These are phyloP conservation scores for Sparidentex hasta DNA, from an alignment of 2,797 vertebrate genomes.

Conservation along the genomic window DNA sequence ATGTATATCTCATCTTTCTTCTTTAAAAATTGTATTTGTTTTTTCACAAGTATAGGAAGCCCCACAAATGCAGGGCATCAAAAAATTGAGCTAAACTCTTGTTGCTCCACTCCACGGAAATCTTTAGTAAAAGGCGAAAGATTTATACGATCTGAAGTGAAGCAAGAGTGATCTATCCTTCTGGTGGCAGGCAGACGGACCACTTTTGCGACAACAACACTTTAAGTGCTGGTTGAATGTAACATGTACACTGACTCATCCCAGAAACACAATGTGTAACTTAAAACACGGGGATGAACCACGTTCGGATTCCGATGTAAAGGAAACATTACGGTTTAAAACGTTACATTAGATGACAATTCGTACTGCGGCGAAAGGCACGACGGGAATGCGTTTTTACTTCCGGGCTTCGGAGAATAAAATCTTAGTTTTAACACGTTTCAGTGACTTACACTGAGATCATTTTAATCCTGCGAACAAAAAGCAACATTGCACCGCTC, in stretches of 20 bases:
- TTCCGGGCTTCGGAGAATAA: background rate
- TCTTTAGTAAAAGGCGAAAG: conserved; percentile 63
- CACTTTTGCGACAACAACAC: fast-evolving
- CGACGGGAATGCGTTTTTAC: background rate
- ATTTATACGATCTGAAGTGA: conserved; percentile 57
- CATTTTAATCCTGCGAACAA: no score
- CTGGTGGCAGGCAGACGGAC: fast-evolving
- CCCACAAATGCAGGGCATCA: conserved; percentile 5
- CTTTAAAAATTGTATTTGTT: no score
- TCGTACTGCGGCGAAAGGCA: conserved; percentile 10
- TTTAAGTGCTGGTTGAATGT: background rate
- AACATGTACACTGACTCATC: fast-evolving
- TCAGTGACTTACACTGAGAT: background rate
- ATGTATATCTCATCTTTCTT: no score
- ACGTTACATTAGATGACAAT: fast-evolving
- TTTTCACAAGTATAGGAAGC: background rate
- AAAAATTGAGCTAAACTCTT: conserved; percentile 35
- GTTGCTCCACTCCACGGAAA: conserved; percentile 53
- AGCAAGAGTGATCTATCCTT: conserved; percentile 8
- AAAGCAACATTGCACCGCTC: fast-evolving
- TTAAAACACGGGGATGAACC: fast-evolving
- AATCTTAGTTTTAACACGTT: background rate
- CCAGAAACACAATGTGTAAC: fast-evolving
- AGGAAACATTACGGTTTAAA: no score
- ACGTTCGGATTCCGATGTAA: fast-evolving